Evolutionary conservation across 2,888 invertebrate species (phyloP), one percentile per base, ranked within the genome.

Genomic region (Dasypogon diadema): DNA sequence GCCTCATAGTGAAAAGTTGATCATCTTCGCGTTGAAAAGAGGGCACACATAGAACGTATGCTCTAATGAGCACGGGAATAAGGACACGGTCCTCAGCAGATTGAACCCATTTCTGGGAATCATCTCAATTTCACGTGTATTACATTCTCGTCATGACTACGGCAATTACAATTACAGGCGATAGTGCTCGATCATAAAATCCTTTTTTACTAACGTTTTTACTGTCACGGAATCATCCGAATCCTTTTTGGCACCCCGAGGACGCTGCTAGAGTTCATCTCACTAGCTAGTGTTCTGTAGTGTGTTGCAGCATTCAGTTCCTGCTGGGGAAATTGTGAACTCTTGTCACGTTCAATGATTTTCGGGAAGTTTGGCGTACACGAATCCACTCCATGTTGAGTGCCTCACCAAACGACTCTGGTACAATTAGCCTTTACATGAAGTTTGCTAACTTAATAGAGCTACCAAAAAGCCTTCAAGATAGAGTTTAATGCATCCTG

Each of bases 151-250:
- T 6, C 65, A 14, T 42, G 46, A 65, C 10, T 65, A 22, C 46
- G 22, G n/a, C 65, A 65, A 46, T 65, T 65, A 21, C 65, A 65
- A 46, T 46, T 65, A 65, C 65, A 48, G 24, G 46, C 37, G 22
- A 65, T 46, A 65, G 46, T 18, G 22, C 48, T 65, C 18, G 65
- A 65, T 65, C 65, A 48, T 46, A 65, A 65, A 65, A 65, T 65
- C 65, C 42, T 22, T 14, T n/a, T 37, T 14, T 18, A 48, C 24
- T 16, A 21, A 16, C 18, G 18, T 16, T 51, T 51, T 51, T 51
- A 51, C 48, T 16, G 51, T 18, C 42, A 42, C n/a, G n/a, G 1
- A 42, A 12, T 42, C 42, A 3, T 3, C 12, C 2, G 12, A 42
- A 42, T 12, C 1, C 42, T 12, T 42, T 2, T 42, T 42, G 42